Evolutionary conservation across 2,888 invertebrate species (phyloP).

Genomic region (Hydroisotoma schaefferi): DNA sequence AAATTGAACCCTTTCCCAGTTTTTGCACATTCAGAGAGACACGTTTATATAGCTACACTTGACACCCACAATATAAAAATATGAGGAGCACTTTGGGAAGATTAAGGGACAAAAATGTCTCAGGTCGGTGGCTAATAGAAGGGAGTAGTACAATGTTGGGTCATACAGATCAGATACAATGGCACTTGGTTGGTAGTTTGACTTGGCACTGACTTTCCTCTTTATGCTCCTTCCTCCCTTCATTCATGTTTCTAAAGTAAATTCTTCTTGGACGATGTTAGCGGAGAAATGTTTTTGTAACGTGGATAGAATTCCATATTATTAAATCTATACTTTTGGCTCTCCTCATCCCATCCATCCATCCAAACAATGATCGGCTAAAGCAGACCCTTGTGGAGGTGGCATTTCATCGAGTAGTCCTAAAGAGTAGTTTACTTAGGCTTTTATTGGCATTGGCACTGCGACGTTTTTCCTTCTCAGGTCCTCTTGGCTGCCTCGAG

Average conservation of each 20-base stretch:
- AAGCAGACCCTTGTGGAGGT: neutral
- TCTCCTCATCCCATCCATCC: neutral
- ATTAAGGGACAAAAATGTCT: conserved; percentile 5
- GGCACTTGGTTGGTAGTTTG: conserved; percentile 6
- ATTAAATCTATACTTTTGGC: neutral
- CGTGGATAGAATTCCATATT: conserved; percentile 9
- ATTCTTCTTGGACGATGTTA: neutral
- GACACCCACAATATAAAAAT: conserved; percentile 5
- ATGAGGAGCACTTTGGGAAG: conserved; percentile 5
- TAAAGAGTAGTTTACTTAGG: too few species aligned
- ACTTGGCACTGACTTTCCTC: conserved; percentile 12
- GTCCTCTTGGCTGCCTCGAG: too few species aligned
- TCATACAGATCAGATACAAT: conserved; percentile 13
- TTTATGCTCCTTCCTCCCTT: neutral
- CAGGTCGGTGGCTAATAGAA: neutral
- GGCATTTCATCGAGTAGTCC: too few species aligned
- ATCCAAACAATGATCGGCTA: neutral
- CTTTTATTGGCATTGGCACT: neutral
- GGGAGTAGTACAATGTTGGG: conserved; percentile 4
- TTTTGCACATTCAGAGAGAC: too few species aligned
- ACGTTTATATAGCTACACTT: too few species aligned
- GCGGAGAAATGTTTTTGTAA: conserved; percentile 13
- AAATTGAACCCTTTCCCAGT: conserved; percentile 10
- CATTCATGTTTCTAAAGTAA: too few species aligned
- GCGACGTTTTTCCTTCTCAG: too few species aligned